A percentile compares a stretch with the other conserved stretches of the same genome.
These are phyloP conservation scores for Calonectris borealis DNA, from an alignment of 2,113 vertebrate species.

Conservation along the genomic window DNA sequence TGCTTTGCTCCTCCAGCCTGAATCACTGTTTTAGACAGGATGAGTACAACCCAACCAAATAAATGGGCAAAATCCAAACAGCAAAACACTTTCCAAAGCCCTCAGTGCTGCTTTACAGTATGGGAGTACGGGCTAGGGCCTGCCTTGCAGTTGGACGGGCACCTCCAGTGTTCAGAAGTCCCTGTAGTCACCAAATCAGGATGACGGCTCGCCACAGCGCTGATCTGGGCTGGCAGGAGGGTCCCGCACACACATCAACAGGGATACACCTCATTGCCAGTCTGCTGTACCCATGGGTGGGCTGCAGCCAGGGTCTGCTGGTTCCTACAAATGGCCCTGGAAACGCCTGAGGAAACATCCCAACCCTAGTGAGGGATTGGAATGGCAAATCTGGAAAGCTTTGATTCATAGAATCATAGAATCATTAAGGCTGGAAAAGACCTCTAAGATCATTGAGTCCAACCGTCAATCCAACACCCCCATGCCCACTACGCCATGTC, in stretches of 20 bases:
- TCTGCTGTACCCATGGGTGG: not conserved
- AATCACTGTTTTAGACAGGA: not conserved
- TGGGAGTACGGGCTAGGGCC: not conserved
- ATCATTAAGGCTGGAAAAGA: no score
- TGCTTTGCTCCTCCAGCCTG: not conserved
- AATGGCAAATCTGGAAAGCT: not conserved
- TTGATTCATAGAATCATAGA: not conserved
- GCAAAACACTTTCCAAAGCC: not conserved
- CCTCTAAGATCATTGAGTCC: no score
- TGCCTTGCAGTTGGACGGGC: not conserved
- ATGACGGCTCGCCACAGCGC: rapidly evolving
- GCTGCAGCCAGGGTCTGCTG: not conserved
- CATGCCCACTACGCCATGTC: no score
- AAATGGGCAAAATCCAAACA: not conserved
- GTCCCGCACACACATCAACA: not conserved
- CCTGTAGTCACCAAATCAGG: not conserved
- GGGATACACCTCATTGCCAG: not conserved
- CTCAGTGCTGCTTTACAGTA: not conserved
- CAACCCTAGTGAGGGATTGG: not conserved
- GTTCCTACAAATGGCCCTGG: not conserved
- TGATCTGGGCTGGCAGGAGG: not conserved
- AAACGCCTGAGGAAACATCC: not conserved
- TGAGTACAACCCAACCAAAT: not conserved
- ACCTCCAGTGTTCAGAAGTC: not conserved
- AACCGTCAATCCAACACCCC: no score